These are phyloP conservation scores for Caretta caretta DNA, from an alignment of 2,113 vertebrate genomes.

Conservation along the genomic window DNA sequence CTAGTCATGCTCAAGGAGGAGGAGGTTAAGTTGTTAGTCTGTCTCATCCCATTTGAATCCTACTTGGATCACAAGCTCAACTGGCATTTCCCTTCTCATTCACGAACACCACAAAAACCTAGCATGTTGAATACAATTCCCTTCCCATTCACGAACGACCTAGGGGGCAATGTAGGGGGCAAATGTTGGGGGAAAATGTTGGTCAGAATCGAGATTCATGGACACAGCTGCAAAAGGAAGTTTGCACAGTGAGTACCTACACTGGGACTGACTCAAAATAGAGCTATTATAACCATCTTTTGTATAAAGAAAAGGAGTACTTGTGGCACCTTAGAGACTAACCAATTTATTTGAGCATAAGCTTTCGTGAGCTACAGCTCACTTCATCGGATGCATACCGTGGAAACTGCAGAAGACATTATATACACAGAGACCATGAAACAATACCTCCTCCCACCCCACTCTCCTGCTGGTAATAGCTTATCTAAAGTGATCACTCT, in stretches of 20 bases:
- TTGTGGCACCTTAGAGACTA: too few species aligned
- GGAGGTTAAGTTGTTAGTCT: not conserved
- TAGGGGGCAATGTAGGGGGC: not conserved
- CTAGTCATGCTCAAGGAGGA: not conserved
- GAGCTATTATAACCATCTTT: not conserved
- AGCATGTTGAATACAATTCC: rapidly evolving
- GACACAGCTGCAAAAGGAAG: rapidly evolving
- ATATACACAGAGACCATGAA: too few species aligned
- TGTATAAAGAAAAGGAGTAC: too few species aligned
- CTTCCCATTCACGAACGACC: rapidly evolving
- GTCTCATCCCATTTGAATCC: rapidly evolving
- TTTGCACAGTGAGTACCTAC: not conserved
- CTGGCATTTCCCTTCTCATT: rapidly evolving
- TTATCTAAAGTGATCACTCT: too few species aligned
- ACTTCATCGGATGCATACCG: too few species aligned
- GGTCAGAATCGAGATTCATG: not conserved
- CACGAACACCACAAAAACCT: not conserved
- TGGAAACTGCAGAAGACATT: too few species aligned
- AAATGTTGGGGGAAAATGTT: not conserved
- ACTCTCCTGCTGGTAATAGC: too few species aligned
- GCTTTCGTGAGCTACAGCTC: too few species aligned
- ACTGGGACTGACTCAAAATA: not conserved
- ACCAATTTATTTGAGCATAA: too few species aligned
- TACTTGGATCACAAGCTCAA: not conserved
- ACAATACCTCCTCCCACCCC: too few species aligned